phyloP scores from a whole-genome alignment of 1,140 invertebrate species.

The Caenorhabditis inopinata region DNA sequence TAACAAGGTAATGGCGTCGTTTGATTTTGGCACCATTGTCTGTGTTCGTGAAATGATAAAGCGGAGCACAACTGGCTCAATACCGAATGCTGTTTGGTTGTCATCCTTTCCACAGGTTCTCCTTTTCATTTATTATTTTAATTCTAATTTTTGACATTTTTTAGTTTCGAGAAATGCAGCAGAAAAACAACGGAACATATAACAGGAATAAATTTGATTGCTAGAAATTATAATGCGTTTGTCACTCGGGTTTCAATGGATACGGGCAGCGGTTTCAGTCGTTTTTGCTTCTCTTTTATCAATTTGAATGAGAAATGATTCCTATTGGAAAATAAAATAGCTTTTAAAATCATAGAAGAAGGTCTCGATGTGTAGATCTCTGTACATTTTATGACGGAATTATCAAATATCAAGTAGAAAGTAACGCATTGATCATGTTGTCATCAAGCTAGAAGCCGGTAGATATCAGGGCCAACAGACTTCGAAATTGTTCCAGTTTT shows the following conservation, averaged over 20 bases:
- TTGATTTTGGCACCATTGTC: conserved; percentile 34
- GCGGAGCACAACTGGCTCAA: neutral
- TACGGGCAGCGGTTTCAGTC: neutral
- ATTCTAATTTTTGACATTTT: neutral
- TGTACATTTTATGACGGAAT: no score
- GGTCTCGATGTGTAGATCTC: no score
- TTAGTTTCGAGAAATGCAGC: conserved; percentile 24
- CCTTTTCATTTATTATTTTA: neutral
- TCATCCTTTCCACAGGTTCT: neutral
- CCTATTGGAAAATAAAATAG: neutral
- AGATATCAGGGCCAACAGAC: no score
- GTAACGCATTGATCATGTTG: no score
- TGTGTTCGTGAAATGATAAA: conserved; percentile 34
- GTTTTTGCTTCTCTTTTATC: no score
- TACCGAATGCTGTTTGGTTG: neutral
- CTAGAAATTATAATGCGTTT: neutral
- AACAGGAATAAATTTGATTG: conserved; percentile 22
- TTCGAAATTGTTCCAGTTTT: no score
- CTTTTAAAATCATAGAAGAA: no score
- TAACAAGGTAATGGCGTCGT: conserved; percentile 16
- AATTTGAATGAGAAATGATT: neutral
- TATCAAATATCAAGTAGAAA: no score
- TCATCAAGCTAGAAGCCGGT: no score
- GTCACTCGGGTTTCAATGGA: neutral
- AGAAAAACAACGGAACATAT: neutral